Evolutionary conservation across 2,888 invertebrate genomes (phyloP), one percentile per base, ranked within the genome.

Genomic region (Colostygia pectinataria): DNA sequence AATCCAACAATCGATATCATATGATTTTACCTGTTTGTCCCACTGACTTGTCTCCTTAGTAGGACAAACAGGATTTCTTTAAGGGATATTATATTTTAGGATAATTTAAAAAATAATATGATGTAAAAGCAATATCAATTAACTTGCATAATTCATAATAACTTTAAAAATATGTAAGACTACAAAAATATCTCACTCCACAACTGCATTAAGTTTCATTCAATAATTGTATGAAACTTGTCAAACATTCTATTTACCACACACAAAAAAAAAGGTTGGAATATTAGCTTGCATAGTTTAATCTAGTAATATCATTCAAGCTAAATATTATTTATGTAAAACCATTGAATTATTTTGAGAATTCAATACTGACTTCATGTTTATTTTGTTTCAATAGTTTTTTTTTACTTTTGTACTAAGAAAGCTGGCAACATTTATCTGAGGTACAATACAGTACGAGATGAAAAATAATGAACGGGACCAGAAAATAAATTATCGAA

Each of bases 181-280:
- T 53, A 40, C 53, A 43, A 37, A 45, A 47, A 47, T 42, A 47
- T 45, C 29, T 47, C 55, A 59, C 55, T 53, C 41, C 36, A 55
- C 51, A 52, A 54, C 48, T 49, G 60, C 60, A 60, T 57, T 59
- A 57, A 60, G 60, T 57, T 51, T 25, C 49, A 47, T 51, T 34
- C 52, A 38, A 47, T 37, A 53, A 52, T 61, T 51, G 62, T 61
- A 62, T 66, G 66, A 67, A 71, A 74, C 68, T 65, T 59, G 46
- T 59, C 61, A 65, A 68, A 66, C 67, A 66, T 67, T 61, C 61
- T 56, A 61, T 53, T 55, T 68, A 73, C 64, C 63, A 69, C 63
- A 65, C 63, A 57, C 63, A 55, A 56, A 56, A 59, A 59, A 50
- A 42, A 46, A 24, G 12, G 6, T 27, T 37, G 25, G 27, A 37